These are phyloP conservation scores for Thereva unica DNA, from an alignment of 2,888 invertebrate genomes.

Conservation along the genomic window DNA sequence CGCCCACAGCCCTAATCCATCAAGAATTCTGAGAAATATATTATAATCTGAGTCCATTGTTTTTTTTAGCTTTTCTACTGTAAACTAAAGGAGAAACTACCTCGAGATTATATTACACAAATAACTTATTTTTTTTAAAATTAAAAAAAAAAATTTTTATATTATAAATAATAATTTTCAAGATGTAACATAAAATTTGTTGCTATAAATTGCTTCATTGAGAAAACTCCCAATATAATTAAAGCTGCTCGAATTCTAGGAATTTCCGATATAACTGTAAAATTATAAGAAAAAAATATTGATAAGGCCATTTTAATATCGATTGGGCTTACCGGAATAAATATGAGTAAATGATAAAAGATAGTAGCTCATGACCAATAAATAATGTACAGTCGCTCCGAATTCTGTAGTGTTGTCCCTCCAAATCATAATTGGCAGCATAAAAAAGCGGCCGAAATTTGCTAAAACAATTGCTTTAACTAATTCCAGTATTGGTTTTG, in stretches of 20 bases:
- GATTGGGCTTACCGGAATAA: slow-evolving; percentile 63
- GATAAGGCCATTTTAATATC: background rate
- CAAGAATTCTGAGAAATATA: too few species aligned
- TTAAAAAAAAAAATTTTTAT: background rate
- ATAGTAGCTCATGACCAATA: slow-evolving; percentile 68
- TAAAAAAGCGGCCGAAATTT: slow-evolving; percentile 64
- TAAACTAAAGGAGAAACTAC: too few species aligned
- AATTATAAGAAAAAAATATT: background rate
- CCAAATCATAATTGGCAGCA: slow-evolving; percentile 70
- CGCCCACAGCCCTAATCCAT: too few species aligned
- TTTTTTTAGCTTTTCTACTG: too few species aligned
- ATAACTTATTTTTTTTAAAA: background rate
- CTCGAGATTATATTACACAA: background rate
- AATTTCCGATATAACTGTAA: slow-evolving; percentile 16
- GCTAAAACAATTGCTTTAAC: slow-evolving; percentile 66
- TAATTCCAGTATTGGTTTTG: slow-evolving; percentile 47
- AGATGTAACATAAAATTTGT: slow-evolving; percentile 4
- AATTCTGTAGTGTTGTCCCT: slow-evolving; percentile 55
- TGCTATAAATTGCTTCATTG: slow-evolving; percentile 11
- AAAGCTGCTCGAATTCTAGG: background rate
- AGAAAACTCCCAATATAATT: slow-evolving; percentile 5
- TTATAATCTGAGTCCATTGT: too few species aligned
- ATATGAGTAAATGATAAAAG: slow-evolving; percentile 67
- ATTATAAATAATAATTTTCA: slow-evolving; percentile 21
- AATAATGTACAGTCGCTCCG: slow-evolving; percentile 60